Base-by-base conservation (phyloP, 2,888 invertebrate genomes). In the Lithophane leautieri region DNA sequence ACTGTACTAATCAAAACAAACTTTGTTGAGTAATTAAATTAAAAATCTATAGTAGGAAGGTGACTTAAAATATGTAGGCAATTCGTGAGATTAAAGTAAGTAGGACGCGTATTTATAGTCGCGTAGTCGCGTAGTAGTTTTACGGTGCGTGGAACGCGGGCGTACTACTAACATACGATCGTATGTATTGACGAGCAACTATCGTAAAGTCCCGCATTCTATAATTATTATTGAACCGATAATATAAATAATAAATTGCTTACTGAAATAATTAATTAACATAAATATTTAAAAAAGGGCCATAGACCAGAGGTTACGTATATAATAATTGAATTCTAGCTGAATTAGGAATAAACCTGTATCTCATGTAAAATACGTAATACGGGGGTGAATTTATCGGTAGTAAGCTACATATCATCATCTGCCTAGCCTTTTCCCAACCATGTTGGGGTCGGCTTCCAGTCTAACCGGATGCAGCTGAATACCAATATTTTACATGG, bases 21-120 rank as follows among this genome's bases (percentile, higher is more conserved):
- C 75, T 69, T 67, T 50, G 65, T 66, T 71, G 16, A 28, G 54
- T 78, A 73, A 81, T 73, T 71, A 70, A 73, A 81, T 73, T 71
- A 70, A 66, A 66, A 69, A 75, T 73, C 65, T 73, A 47, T 44
- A 34, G n/a, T 70, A 60, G 16, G 44, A 25, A 65, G 50, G 71
- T 54, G 70, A 62, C 25, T 66, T 71, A 50, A 61, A 74, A 60
- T 77, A 77, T 65, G 74, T 73, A 67, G n/a, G 56, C 34, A 71
- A 83, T 66, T 68, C 73, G 73, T 81, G 76, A 84, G 60, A 77
- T 73, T 76, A 44, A 60, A 8, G 50, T 61, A 78, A 69, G 70
- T 84, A 74, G 81, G 72, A 16, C 70, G 56, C 19, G n/a, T n/a
- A n/a, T n/a, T n/a, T n/a, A n/a, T n/a, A n/a, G n/a, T n/a, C n/a